Evolutionary conservation across 2,113 vertebrate species (phyloP).

Genomic region (Ciconia boyciana): DNA sequence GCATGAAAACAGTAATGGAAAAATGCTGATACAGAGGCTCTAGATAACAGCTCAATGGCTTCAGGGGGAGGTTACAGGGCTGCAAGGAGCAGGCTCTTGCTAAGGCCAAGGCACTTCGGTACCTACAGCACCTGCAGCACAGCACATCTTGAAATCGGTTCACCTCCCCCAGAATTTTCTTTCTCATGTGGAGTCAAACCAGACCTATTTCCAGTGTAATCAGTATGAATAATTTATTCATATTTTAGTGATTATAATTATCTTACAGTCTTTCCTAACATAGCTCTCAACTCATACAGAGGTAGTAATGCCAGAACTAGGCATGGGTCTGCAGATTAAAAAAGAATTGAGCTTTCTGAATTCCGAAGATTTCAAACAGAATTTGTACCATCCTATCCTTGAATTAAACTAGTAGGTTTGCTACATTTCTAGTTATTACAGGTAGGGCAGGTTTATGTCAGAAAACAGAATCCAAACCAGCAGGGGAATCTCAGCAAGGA

Average conservation of each 20-base stretch:
- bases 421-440: neutral
- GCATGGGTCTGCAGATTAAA: neutral
- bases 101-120: neutral
- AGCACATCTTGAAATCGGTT: neutral
- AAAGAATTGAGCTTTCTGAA: neutral
- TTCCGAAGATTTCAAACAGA: neutral
- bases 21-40: neutral
- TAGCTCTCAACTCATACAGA: neutral
- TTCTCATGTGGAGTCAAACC: neutral
- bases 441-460: neutral
- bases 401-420: neutral
- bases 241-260: neutral
- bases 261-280: neutral
- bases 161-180: neutral
- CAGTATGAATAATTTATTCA: neutral
- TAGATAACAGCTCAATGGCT: neutral
- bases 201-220: neutral
- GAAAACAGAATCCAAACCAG: conserved; percentile 29
- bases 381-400: neutral
- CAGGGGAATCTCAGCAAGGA: conserved; percentile 28
- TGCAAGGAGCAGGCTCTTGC: neutral
- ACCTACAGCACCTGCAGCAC: neutral
- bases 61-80: neutral
- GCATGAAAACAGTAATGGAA: neutral
- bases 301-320: neutral